Evolutionary conservation across 2,888 invertebrate genomes (phyloP).

Genomic region (Hemistola chrysoprasaria): DNA sequence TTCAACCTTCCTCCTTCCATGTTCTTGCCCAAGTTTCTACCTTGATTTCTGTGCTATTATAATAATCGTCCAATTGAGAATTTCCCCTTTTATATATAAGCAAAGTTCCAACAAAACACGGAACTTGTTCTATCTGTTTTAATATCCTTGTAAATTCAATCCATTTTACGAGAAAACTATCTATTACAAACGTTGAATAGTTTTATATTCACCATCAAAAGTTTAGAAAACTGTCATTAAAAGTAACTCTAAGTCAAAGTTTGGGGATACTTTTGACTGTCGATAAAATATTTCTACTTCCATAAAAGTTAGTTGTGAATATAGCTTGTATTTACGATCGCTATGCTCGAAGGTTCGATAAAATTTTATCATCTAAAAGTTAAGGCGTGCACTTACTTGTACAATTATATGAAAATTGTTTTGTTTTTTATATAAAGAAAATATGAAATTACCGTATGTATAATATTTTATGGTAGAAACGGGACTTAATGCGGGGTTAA

Average conservation of each 20-base stretch:
- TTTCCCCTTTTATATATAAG: too few relatives aligned
- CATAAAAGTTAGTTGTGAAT: conserved; percentile 63
- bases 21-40: too few relatives aligned
- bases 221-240: conserved; percentile 9
- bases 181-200: conserved; percentile 6
- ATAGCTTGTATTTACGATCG: conserved; percentile 61
- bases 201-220: conserved; percentile 6
- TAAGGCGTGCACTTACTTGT: conserved; percentile 27
- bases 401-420: too few relatives aligned
- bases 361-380: conserved; percentile 63
- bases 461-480: too few relatives aligned
- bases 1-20: too few relatives aligned
- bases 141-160: conserved; percentile 6
- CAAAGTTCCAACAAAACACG: too few relatives aligned
- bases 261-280: conserved; percentile 34
- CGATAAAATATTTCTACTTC: conserved; percentile 51
- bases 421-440: too few relatives aligned
- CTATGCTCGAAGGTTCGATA: conserved; percentile 68
- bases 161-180: conserved; percentile 13
- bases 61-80: too few relatives aligned
- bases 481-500: too few relatives aligned
- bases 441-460: too few relatives aligned
- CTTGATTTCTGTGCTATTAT: too few relatives aligned
- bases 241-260: conserved; percentile 16
- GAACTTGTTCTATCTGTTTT: conserved; percentile 1